Base-by-base conservation (phyloP, 2,888 invertebrate species). In the Acleris cristana region DNA sequence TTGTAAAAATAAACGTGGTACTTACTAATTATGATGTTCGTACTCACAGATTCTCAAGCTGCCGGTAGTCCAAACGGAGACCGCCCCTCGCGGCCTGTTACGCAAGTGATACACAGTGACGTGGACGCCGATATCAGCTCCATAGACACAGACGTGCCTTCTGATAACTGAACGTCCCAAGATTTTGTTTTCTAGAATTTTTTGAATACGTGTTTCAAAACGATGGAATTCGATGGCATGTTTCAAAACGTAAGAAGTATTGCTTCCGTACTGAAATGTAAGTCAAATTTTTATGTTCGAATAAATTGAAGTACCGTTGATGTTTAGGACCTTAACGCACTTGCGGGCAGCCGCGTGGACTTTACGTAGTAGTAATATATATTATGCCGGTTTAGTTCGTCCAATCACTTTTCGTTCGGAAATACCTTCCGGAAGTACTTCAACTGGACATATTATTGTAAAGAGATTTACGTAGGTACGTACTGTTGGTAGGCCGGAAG, bases 111-210 rank as follows among this genome's bases (percentile, higher is more conserved):
- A 19, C 69, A 69, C 4, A 90, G 89, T 55, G 90, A 89, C 62
- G 74, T 79, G 2, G 91, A 91, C 30, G 92, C 90, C 1, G 92
- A 92, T 65, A 79, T 90, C 61, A 91, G 91, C 68, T 92, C 92
- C 2, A 69, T 85, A 16, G 90, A 85, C 70, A 90, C 91, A 0
- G 90, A 91, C 62, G 81, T 79, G 23, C 81, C 79, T 7, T 89
- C 89, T 1, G 86, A 87, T 63, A 80, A 81, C 72, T 84, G 73
- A 65, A 18, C 16, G 18, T 16, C 45, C 10, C 21, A 23, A 19
- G 3, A 26, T 55, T 34, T 55, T 14, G 44, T 49, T 45, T n/a
- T 51, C n/a, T 18, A 49, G n/a, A 48, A 49, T n/a, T 21, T 21
- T 56, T 6, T 44, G 19, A 18, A 45, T 40, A n/a, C 16, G 16